Conservation (phyloP, 2,113 vertebrate species). For the Terrapene triunguis region DNA sequence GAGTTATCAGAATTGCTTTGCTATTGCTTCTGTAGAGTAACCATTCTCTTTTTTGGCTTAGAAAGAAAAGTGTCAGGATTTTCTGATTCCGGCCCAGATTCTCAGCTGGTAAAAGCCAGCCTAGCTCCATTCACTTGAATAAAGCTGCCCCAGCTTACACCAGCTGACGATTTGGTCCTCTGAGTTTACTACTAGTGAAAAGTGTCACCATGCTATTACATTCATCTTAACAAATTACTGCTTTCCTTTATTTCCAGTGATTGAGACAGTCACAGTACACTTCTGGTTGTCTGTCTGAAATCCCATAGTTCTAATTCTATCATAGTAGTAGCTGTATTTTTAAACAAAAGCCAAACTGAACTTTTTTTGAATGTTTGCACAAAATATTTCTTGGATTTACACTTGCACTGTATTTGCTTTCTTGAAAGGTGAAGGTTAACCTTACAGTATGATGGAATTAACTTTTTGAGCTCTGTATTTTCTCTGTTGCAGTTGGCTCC, state of each 20-base stretch:
- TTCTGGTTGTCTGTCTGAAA: neutral
- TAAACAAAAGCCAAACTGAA: neutral
- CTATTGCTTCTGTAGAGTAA: neutral
- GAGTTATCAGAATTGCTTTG: neutral
- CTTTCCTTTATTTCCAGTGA: neutral
- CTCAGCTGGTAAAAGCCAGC: neutral
- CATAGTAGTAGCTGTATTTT: constrained; percentile 17
- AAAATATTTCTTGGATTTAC: constrained; percentile 44
- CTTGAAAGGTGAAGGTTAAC: constrained; percentile 44
- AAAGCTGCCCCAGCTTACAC: neutral
- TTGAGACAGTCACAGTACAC: neutral
- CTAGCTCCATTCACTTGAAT: neutral
- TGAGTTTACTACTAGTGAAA: neutral
- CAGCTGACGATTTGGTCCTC: neutral
- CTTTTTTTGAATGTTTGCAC: constrained; percentile 9
- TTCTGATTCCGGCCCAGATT: neutral
- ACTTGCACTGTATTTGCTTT: constrained; percentile 17
- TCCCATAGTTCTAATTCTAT: neutral
- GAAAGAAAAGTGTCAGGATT: neutral
- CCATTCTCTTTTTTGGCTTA: neutral
- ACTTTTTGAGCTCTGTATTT: neutral
- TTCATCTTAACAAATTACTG: neutral
- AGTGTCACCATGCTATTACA: neutral
- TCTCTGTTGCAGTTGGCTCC: neutral
- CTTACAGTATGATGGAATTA: constrained; percentile 6